phyloP scores from a whole-genome alignment of 2,113 vertebrate species.

The Oryzias woworae region DNA sequence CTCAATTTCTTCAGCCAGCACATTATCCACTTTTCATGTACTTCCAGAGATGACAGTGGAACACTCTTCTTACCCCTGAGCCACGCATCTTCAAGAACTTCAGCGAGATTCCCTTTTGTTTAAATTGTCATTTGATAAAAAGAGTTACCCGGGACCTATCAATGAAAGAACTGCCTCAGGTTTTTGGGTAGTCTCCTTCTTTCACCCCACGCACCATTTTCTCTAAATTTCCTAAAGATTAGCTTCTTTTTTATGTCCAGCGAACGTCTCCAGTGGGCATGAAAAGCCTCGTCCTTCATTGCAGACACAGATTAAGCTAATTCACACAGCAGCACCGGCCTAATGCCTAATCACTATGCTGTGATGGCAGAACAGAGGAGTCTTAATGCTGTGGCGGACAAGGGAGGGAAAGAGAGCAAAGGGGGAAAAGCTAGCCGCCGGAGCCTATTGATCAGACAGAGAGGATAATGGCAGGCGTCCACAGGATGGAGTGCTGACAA shows the following conservation, averaged over 20 bases:
- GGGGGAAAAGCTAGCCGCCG: constrained; percentile 61
- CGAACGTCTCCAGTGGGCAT: constrained; percentile 63
- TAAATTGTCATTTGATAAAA: constrained; percentile 39
- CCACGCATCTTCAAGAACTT: constrained; percentile 31
- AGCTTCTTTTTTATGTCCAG: constrained; percentile 65
- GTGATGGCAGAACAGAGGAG: constrained; percentile 65
- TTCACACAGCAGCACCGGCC: constrained; percentile 67
- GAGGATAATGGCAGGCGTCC: constrained; percentile 66
- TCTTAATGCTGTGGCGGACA: constrained; percentile 54
- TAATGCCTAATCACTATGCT: constrained; percentile 73
- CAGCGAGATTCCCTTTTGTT: constrained; percentile 18
- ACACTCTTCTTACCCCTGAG: constrained; percentile 8
- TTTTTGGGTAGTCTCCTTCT: constrained; percentile 22
- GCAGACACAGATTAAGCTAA: constrained; percentile 73
- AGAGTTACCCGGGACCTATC: constrained; percentile 35
- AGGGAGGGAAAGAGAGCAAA: constrained; percentile 47
- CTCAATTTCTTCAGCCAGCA: constrained; percentile 15
- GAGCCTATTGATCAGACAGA: constrained; percentile 68
- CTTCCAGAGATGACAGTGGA: constrained; percentile 18
- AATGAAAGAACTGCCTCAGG: constrained; percentile 50
- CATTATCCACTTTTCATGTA: constrained; percentile 28
- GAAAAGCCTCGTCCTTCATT: constrained; percentile 71
- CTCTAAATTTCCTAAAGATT: constrained; percentile 66
- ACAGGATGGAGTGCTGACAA: constrained; percentile 73
- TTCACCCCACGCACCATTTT: constrained; percentile 10